Percentiles rank a stretch among this genome's conserved stretches.
These are phyloP conservation scores for Sarcophaga variegata DNA, from an alignment of 2,888 invertebrate genomes.

Conservation along the genomic window DNA sequence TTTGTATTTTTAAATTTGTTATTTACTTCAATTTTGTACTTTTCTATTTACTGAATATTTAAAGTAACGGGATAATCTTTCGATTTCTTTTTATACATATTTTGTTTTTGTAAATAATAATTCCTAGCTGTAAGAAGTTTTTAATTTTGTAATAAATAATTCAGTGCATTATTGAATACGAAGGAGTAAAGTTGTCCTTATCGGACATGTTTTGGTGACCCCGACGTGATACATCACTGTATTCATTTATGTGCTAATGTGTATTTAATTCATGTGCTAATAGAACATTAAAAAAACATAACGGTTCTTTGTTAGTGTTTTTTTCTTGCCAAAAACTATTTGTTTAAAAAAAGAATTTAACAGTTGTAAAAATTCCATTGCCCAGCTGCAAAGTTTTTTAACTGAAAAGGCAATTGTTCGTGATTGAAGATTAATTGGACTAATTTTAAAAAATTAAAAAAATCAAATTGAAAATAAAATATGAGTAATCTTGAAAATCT, in stretches of 20 bases:
- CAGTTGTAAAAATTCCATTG: not conserved
- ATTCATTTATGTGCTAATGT: not conserved
- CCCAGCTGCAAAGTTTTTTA: not conserved
- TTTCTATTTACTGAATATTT: not conserved
- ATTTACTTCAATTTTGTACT: not conserved
- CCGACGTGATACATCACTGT: not conserved
- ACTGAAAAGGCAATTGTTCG: not conserved
- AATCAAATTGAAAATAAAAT: not conserved
- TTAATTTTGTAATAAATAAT: not conserved
- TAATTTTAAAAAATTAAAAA: not conserved
- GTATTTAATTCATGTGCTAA: no score
- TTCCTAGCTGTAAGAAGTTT: not conserved
- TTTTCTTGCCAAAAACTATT: slow-evolving; percentile 17
- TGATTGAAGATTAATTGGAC: not conserved
- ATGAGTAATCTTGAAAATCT: not conserved
- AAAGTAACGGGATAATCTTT: slow-evolving; percentile 13
- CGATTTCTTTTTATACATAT: slow-evolving; percentile 4
- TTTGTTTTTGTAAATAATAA: slow-evolving; percentile 8
- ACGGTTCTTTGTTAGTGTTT: not conserved
- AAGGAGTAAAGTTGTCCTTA: not conserved
- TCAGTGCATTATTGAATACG: slow-evolving; percentile 1
- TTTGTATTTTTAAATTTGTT: not conserved
- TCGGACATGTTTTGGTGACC: slow-evolving; percentile 4
- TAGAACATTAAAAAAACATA: not conserved
- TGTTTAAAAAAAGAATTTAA: not conserved